Conservation (phyloP, 2,888 invertebrate species). For the Phaonia tiefii region DNA sequence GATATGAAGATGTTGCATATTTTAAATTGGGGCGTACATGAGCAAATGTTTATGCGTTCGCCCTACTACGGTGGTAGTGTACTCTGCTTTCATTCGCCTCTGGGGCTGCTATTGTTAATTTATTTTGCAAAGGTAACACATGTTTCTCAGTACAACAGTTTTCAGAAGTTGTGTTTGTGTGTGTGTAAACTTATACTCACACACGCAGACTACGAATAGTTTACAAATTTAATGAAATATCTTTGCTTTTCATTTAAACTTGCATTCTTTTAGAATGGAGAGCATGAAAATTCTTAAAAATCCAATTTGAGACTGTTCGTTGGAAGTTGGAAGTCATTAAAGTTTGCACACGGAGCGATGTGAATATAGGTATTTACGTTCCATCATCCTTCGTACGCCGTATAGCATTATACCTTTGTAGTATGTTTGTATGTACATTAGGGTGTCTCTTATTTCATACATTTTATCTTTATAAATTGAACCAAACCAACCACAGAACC, state of each 20-base stretch:
- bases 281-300: slow-evolving; percentile 4
- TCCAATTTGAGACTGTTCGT: slow-evolving; percentile 7
- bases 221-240: slow-evolving; percentile 23
- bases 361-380: not conserved
- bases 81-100: no score
- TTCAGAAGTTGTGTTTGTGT: not conserved
- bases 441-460: no score
- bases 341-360: not conserved
- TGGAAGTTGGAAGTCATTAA: slow-evolving; percentile 1
- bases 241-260: not conserved
- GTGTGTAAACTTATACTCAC: no score
- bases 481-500: no score
- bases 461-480: no score
- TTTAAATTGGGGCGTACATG: no score
- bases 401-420: no score
- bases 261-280: not conserved
- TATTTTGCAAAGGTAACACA: slow-evolving; percentile 9
- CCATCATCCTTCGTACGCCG: no score
- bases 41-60: not conserved
- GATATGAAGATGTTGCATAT: no score
- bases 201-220: slow-evolving; percentile 1
- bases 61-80: not conserved
- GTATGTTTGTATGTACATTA: no score
- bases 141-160: not conserved
- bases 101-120: not conserved